These are phyloP conservation scores for Lepus timidus DNA, from an alignment of 2,113 vertebrate species.

Conservation along the genomic window DNA sequence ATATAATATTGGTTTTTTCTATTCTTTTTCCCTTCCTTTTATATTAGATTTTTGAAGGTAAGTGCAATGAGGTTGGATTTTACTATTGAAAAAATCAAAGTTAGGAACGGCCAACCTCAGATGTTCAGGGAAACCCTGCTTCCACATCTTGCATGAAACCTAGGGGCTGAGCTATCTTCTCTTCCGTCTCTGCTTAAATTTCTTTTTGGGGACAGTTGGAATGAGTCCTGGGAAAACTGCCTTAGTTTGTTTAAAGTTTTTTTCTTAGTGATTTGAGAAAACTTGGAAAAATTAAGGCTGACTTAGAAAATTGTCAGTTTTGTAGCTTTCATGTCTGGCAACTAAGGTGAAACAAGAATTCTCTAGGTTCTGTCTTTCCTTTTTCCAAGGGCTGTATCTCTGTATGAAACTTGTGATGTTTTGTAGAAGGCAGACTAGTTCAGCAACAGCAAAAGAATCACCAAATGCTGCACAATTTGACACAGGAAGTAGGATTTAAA, in stretches of 20 bases:
- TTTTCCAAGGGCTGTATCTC: not conserved
- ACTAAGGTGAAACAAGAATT: not conserved
- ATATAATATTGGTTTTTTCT: not conserved
- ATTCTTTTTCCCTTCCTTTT: not conserved
- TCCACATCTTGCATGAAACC: not conserved
- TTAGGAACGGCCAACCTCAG: not conserved
- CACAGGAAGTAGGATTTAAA: not conserved
- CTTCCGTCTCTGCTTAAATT: not conserved
- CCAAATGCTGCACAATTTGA: not conserved
- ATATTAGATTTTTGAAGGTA: not conserved
- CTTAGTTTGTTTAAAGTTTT: not conserved
- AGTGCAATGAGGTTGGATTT: not conserved
- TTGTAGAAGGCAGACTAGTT: not conserved
- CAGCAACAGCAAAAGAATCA: not conserved
- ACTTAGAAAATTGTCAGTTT: not conserved
- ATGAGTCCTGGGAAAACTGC: not conserved
- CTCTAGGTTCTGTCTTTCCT: slow-evolving; percentile 8
- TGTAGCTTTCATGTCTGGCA: not conserved
- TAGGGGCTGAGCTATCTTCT: not conserved
- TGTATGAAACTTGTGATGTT: slow-evolving; percentile 33
- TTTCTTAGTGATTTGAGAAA: not conserved
- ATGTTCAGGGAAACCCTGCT: not conserved
- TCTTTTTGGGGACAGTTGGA: not conserved
- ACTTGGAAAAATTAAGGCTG: not conserved
- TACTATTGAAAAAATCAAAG: not conserved